Conservation (phyloP, 2,888 invertebrate genomes). For the Siphlonurus alternatus region DNA sequence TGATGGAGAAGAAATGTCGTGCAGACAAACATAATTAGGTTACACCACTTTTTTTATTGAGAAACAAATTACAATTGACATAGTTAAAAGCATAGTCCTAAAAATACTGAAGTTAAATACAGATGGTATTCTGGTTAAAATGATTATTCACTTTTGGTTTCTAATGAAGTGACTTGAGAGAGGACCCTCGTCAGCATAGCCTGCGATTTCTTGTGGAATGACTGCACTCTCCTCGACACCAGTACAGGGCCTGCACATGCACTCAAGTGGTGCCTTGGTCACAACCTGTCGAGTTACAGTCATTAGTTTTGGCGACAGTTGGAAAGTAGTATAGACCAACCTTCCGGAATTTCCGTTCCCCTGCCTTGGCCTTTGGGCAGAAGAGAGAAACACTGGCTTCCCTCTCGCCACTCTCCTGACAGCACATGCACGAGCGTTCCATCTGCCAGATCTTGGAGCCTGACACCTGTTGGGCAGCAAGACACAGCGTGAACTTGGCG, state of each 20-base stretch:
- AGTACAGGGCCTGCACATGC: constrained; percentile 88
- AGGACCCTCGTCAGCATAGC: constrained; percentile 66
- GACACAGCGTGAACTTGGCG: constrained; percentile 14
- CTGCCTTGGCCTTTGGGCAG: constrained; percentile 76
- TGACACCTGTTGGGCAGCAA: constrained; percentile 65
- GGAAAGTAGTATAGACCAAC: constrained; percentile 26
- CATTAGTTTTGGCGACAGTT: too few species aligned
- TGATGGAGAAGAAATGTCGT: too few species aligned
- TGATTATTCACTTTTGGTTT: background rate
- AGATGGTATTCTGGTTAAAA: too few species aligned
- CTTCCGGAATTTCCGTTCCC: constrained; percentile 71
- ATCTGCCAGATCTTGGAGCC: constrained; percentile 94
- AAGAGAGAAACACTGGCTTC: constrained; percentile 76
- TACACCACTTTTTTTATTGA: too few species aligned
- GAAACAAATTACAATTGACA: too few species aligned
- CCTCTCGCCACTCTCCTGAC: constrained; percentile 83
- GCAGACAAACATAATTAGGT: too few species aligned
- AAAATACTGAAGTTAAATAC: too few species aligned
- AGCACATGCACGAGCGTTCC: constrained; percentile 89
- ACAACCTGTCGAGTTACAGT: too few species aligned
- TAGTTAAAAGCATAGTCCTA: too few species aligned
- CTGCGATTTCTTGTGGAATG: constrained; percentile 78
- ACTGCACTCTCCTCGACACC: constrained; percentile 74
- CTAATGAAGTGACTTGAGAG: constrained; percentile 52
- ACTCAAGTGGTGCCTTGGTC: constrained; percentile 84